phyloP scores from a whole-genome alignment of 2,113 vertebrate species.

The Serinus canaria region DNA sequence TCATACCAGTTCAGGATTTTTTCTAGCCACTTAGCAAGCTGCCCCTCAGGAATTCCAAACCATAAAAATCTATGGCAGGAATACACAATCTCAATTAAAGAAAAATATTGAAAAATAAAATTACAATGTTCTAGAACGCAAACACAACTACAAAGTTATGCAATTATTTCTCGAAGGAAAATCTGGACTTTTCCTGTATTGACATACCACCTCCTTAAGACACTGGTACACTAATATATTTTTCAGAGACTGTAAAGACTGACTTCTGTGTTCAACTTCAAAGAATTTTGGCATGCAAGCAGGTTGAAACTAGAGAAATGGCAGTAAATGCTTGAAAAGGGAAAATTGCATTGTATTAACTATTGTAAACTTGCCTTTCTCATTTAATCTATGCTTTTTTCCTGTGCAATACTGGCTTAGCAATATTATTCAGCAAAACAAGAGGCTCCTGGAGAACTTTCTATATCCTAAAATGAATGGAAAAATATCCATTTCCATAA shows the following conservation, averaged over 20 bases:
- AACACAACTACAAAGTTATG: background rate
- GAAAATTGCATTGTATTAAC: background rate
- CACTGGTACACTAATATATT: background rate
- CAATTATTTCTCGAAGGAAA: background rate
- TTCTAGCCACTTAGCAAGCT: background rate
- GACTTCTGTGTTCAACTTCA: background rate
- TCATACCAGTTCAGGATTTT: background rate
- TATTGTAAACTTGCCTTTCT: background rate
- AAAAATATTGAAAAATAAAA: background rate
- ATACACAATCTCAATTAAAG: background rate
- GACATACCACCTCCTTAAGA: background rate
- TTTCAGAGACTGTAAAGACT: background rate
- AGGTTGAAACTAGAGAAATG: background rate
- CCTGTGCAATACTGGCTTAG: background rate
- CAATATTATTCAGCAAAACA: background rate
- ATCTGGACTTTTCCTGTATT: background rate
- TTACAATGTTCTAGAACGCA: background rate
- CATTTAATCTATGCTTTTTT: background rate
- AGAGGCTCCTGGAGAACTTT: background rate
- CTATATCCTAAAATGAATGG: background rate
- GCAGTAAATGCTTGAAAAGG: background rate
- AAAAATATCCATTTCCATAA: background rate
- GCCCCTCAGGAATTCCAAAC: background rate
- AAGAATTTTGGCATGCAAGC: background rate
- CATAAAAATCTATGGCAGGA: background rate